phyloP scores from a whole-genome alignment of 2,797 vertebrate genomes.

The Eulemur albifrons region DNA sequence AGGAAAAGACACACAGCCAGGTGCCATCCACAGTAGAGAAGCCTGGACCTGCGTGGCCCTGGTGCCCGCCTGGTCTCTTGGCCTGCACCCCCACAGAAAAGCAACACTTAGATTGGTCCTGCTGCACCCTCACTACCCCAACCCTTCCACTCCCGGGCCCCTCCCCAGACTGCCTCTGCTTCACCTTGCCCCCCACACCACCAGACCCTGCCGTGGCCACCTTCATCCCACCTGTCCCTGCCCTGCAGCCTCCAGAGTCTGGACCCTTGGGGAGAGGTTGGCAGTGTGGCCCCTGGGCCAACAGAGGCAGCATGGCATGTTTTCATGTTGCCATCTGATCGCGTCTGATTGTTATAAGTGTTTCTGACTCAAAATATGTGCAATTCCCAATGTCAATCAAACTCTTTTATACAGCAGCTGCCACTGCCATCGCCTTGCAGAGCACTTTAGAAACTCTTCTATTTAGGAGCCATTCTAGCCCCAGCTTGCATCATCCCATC shows the following conservation, averaged over 20 bases:
- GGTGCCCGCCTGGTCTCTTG: background rate
- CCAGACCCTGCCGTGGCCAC: background rate
- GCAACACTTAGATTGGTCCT: background rate
- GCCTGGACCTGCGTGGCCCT: background rate
- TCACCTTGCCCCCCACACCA: background rate
- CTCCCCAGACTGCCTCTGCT: background rate
- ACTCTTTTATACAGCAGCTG: constrained; percentile 58
- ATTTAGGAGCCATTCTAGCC: constrained; percentile 29
- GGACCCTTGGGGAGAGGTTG: background rate
- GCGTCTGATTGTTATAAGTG: constrained; percentile 41
- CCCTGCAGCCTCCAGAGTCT: background rate
- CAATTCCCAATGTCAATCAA: constrained; percentile 31
- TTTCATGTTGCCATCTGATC: background rate
- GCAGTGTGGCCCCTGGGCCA: background rate
- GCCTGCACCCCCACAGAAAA: background rate
- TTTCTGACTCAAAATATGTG: constrained; percentile 41
- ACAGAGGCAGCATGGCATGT: background rate
- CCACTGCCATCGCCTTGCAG: background rate
- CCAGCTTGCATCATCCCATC: background rate
- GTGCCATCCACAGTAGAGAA: background rate
- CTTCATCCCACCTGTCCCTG: background rate
- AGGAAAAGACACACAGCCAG: background rate
- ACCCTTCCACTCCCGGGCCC: background rate
- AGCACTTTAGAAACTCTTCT: constrained; percentile 37
- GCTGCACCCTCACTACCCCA: background rate